These are phyloP conservation scores for Zaprionus inermis DNA, from an alignment of 1,140 invertebrate species.

Conservation along the genomic window DNA sequence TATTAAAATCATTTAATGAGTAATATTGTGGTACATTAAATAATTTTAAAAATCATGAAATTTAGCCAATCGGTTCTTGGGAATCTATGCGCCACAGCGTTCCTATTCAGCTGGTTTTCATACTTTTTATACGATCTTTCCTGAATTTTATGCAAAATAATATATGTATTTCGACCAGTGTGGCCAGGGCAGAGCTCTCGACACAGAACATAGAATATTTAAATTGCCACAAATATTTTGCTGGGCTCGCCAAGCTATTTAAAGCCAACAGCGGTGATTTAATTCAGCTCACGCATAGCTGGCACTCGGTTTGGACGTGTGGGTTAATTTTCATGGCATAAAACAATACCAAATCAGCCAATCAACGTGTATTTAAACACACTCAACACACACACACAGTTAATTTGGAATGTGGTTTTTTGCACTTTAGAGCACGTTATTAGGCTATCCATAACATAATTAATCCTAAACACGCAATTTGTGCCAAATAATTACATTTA, in stretches of 20 bases:
- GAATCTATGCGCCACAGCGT: too few relatives aligned
- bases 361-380: slow-evolving; percentile 59
- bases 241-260: too few relatives aligned
- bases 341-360: slow-evolving; percentile 49
- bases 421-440: slow-evolving; percentile 71
- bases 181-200: too few relatives aligned
- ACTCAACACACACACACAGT: slow-evolving; percentile 25
- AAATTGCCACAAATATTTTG: background rate
- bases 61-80: too few relatives aligned
- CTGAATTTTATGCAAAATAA: too few relatives aligned
- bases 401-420: slow-evolving; percentile 76
- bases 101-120: too few relatives aligned
- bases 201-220: slow-evolving; percentile 2
- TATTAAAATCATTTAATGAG: too few relatives aligned
- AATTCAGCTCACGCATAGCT: slow-evolving; percentile 60
- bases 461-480: slow-evolving; percentile 83
- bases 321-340: slow-evolving; percentile 55
- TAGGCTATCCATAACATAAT: slow-evolving; percentile 77
- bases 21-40: too few relatives aligned
- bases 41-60: too few relatives aligned
- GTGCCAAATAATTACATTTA: slow-evolving; percentile 82
- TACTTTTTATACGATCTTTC: too few relatives aligned
- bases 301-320: slow-evolving; percentile 40
- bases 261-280: slow-evolving; percentile 14
- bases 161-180: too few relatives aligned